Conservation (phyloP, 92 coral and sea anemone species). For the Paramuricea clavata region DNA sequence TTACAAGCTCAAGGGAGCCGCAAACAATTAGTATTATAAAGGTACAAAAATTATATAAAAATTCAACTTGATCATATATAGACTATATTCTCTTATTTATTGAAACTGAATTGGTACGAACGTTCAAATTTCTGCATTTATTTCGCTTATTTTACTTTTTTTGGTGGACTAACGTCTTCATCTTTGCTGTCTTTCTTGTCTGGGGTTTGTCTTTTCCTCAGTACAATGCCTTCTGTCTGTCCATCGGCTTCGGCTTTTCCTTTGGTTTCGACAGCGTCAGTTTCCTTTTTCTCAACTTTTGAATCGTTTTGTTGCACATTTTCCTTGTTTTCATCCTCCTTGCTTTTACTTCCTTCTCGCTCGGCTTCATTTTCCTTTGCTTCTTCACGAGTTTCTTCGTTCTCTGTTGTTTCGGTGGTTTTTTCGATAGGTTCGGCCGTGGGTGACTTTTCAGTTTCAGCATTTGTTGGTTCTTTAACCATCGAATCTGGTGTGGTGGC, state of each 20-base stretch:
- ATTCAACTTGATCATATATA: neutral
- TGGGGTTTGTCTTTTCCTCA: slow-evolving; percentile 45
- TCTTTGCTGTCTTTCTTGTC: slow-evolving; percentile 60
- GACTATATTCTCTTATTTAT: slow-evolving; percentile 29
- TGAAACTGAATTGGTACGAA: neutral
- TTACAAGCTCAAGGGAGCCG: neutral
- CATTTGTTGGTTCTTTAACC: slow-evolving; percentile 29
- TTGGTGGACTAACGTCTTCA: slow-evolving; percentile 76
- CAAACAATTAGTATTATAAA: neutral
- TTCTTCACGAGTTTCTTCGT: slow-evolving; percentile 25
- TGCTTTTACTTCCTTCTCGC: slow-evolving; percentile 51
- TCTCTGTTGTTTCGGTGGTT: slow-evolving; percentile 38
- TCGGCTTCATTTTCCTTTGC: slow-evolving; percentile 63
- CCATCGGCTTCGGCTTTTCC: slow-evolving; percentile 12
- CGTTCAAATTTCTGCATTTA: neutral
- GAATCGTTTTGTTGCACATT: slow-evolving; percentile 44
- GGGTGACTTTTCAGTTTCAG: neutral
- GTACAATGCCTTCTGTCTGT: slow-evolving; percentile 28
- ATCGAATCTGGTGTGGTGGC: slow-evolving; percentile 29
- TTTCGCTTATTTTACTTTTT: slow-evolving; percentile 66
- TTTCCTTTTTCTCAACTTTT: neutral
- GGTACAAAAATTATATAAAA: neutral
- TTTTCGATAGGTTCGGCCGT: slow-evolving; percentile 13
- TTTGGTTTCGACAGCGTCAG: slow-evolving; percentile 22
- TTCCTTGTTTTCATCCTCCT: slow-evolving; percentile 47